Conservation (phyloP, 2,888 invertebrate species). For the Sinelater perroti region DNA sequence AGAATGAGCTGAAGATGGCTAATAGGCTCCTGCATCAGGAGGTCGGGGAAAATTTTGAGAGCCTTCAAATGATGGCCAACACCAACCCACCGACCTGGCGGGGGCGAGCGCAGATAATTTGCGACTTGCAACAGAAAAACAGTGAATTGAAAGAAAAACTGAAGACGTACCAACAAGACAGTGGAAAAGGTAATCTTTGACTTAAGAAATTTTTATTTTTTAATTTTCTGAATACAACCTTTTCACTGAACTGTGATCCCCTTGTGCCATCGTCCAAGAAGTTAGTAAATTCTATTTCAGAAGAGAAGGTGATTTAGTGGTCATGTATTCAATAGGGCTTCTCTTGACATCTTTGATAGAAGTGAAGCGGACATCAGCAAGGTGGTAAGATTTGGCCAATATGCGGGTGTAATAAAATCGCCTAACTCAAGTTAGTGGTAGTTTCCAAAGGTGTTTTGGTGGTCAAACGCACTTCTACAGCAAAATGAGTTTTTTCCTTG, state of each 20-base stretch:
- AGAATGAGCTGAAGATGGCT: slow-evolving; percentile 75
- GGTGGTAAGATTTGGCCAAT: too few species aligned
- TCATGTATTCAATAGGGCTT: too few species aligned
- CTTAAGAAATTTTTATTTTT: neutral
- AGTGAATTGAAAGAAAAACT: slow-evolving; percentile 72
- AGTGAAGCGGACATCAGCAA: too few species aligned
- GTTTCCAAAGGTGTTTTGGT: too few species aligned
- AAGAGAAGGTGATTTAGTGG: too few species aligned
- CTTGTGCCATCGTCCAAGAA: neutral
- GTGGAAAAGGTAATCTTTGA: slow-evolving; percentile 37
- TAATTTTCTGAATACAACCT: neutral
- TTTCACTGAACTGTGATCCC: neutral
- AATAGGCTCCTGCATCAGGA: slow-evolving; percentile 80
- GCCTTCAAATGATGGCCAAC: slow-evolving; percentile 68
- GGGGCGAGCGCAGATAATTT: slow-evolving; percentile 80
- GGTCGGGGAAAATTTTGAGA: slow-evolving; percentile 75
- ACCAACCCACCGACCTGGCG: slow-evolving; percentile 73
- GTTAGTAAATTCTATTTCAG: too few species aligned
- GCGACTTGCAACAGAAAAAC: slow-evolving; percentile 73
- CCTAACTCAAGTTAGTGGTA: too few species aligned
- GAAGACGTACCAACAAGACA: slow-evolving; percentile 52
- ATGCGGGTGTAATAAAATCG: too few species aligned
- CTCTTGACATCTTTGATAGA: too few species aligned
- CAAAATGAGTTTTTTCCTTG: too few species aligned
- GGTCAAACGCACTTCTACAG: too few species aligned